Conservation (phyloP, 2,888 invertebrate species). For the Yponomeuta plumbellus region DNA sequence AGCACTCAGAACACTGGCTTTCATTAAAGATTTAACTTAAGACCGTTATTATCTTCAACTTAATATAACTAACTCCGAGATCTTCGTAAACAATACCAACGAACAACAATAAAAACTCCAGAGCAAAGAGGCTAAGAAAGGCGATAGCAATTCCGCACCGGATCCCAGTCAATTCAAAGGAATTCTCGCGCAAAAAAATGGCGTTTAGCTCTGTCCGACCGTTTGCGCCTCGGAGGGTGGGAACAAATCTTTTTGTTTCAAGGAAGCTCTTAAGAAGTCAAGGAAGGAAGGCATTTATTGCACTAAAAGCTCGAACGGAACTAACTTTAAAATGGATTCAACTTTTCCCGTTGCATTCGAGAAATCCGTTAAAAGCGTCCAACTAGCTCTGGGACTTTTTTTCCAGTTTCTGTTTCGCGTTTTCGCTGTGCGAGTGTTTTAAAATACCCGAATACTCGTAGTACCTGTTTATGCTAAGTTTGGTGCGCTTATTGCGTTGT, state of each 20-base stretch:
- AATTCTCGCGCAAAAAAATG: background rate
- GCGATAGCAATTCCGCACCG: background rate
- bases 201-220: constrained; percentile 1
- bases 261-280: constrained; percentile 71
- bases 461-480: background rate
- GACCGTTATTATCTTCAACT: too few relatives aligned
- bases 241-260: constrained; percentile 71
- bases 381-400: background rate
- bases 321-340: constrained; percentile 75
- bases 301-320: constrained; percentile 70
- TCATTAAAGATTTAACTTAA: too few relatives aligned
- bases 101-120: background rate
- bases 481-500: background rate
- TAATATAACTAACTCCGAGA: too few relatives aligned
- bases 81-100: background rate
- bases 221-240: constrained; percentile 6
- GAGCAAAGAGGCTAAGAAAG: background rate
- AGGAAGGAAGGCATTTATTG: constrained; percentile 76
- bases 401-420: background rate
- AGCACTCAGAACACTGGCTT: too few relatives aligned
- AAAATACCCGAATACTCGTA: background rate
- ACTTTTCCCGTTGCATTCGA: constrained; percentile 70
- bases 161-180: constrained; percentile 7
- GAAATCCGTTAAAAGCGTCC: constrained; percentile 18
- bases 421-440: background rate